Percentiles rank a stretch among this genome's conserved stretches.
Conservation (phyloP, 2,797 vertebrate species). For the Hippoglossus hippoglossus region DNA sequence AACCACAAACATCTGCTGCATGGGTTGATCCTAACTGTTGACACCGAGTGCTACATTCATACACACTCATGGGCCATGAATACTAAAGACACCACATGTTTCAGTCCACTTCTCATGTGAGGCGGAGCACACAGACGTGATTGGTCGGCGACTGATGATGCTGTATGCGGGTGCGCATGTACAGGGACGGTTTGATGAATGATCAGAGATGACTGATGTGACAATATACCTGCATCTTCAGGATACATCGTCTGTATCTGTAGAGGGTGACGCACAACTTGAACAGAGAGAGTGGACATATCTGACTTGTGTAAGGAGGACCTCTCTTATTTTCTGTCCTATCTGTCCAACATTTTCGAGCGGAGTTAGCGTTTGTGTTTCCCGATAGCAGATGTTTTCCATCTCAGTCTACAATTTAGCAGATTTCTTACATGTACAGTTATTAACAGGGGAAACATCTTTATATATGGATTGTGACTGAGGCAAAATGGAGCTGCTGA, state of each 20-base stretch:
- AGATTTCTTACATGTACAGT: no score
- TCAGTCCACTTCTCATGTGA: conserved; percentile 11
- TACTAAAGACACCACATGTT: background rate
- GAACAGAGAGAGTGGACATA: conserved; percentile 30
- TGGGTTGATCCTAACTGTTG: conserved; percentile 68
- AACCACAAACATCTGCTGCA: conserved; percentile 60
- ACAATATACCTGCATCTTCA: background rate
- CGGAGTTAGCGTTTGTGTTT: no score
- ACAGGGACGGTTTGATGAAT: conserved; percentile 4
- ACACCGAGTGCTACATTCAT: conserved; percentile 10
- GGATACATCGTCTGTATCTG: background rate
- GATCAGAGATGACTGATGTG: background rate
- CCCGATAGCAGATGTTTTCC: no score
- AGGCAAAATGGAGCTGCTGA: no score
- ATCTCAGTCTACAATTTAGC: no score
- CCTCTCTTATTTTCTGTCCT: background rate
- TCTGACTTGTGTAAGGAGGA: background rate
- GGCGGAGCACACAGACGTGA: conserved; percentile 10
- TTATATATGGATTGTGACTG: no score
- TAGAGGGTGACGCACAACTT: conserved; percentile 16
- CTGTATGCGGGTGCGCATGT: conserved; percentile 32
- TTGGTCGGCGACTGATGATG: conserved; percentile 24
- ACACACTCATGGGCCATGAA: conserved; percentile 4
- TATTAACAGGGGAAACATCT: no score
- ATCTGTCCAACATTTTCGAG: no score